Conservation (phyloP, 2,888 invertebrate genomes). For the Brachypterus glaber region DNA sequence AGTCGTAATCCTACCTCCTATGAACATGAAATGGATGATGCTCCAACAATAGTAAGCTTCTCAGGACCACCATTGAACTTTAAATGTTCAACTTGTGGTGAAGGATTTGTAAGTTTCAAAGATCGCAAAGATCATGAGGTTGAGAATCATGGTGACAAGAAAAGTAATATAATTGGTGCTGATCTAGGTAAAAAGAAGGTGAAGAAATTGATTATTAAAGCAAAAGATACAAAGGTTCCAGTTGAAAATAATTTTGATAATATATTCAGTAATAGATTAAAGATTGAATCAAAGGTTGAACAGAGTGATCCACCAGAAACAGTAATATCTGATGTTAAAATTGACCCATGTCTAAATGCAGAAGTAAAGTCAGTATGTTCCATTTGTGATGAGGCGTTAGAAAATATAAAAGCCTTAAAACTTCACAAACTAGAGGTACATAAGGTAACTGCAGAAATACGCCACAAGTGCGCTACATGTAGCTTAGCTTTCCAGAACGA, state of each 20-base stretch:
- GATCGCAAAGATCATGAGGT: constrained; percentile 55
- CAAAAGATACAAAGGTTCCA: constrained; percentile 29
- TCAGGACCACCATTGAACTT: constrained; percentile 41
- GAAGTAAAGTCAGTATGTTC: constrained; percentile 29
- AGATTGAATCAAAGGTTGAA: constrained; percentile 31
- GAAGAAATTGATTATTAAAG: constrained; percentile 33
- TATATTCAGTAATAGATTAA: constrained; percentile 35
- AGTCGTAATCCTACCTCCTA: constrained; percentile 39
- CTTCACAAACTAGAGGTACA: constrained; percentile 44
- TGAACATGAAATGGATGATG: constrained; percentile 22
- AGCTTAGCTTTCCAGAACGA: constrained; percentile 59
- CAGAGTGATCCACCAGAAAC: constrained; percentile 35
- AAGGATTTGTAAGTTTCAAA: constrained; percentile 50
- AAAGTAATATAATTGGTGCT: constrained; percentile 28
- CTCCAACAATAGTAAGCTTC: constrained; percentile 33
- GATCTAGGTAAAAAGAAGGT: constrained; percentile 32
- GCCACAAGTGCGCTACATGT: constrained; percentile 51
- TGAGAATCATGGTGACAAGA: constrained; percentile 44
- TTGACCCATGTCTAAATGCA: constrained; percentile 11
- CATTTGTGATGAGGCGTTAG: constrained; percentile 30
- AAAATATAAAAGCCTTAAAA: constrained; percentile 30
- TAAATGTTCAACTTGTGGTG: constrained; percentile 51
- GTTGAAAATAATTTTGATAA: constrained; percentile 38
- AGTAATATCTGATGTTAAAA: constrained; percentile 17
- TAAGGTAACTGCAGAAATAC: constrained; percentile 38